These are phyloP conservation scores for Mamestra brassicae DNA, from an alignment of 2,888 invertebrate species.

Conservation along the genomic window DNA sequence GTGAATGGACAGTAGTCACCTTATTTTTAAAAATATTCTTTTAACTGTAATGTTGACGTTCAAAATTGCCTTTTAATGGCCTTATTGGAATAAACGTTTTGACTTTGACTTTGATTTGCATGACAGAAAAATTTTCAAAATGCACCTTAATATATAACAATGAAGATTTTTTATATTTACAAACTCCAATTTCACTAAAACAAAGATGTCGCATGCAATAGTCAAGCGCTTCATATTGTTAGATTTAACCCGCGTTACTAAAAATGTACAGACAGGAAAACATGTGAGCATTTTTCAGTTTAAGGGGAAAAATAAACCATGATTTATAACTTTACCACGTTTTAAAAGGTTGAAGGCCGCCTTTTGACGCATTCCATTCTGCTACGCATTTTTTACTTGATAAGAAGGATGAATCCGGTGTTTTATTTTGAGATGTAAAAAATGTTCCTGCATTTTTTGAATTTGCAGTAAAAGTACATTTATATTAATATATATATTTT, in stretches of 20 bases:
- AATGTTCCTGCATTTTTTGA: neutral
- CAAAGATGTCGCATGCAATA: conserved; percentile 2
- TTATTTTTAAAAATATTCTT: no score
- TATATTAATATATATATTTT: no score
- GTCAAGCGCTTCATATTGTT: conserved; percentile 24
- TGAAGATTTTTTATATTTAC: neutral
- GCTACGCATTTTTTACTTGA: conserved; percentile 25
- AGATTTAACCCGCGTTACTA: conserved; percentile 29
- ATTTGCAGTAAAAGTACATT: neutral
- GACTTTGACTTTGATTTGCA: no score
- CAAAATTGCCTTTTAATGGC: no score
- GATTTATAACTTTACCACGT: conserved; percentile 53
- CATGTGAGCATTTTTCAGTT: conserved; percentile 47
- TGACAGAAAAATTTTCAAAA: neutral
- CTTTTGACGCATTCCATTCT: conserved; percentile 45
- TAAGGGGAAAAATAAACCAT: conserved; percentile 44
- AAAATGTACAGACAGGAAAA: conserved; percentile 46
- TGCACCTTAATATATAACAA: neutral
- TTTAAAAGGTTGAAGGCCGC: conserved; percentile 34
- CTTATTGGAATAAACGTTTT: no score
- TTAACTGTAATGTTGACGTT: no score
- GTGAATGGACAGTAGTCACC: no score
- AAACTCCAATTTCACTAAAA: neutral
- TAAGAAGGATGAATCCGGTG: neutral
- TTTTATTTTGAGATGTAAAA: conserved; percentile 4